phyloP scores from a whole-genome alignment of 1,140 invertebrate genomes.

The Gonatopus flavifemur region DNA sequence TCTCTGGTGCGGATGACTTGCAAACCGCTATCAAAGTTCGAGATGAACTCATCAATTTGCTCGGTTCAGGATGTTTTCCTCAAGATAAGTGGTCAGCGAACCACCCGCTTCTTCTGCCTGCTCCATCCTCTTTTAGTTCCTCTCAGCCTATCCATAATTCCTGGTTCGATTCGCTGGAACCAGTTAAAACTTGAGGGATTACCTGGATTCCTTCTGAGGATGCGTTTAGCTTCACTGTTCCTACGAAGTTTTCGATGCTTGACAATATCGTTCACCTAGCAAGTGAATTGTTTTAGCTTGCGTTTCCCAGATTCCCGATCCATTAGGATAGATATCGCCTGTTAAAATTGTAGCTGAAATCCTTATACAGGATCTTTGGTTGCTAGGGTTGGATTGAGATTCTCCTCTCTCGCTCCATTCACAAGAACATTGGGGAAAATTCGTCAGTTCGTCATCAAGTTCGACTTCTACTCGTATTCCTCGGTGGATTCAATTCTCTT shows the following conservation, averaged over 20 bases:
- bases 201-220: background rate
- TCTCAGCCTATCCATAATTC: background rate
- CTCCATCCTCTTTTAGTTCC: background rate
- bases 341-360: too few species aligned
- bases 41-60: background rate
- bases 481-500: too few species aligned
- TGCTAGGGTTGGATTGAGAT: too few species aligned
- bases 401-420: too few species aligned
- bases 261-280: background rate
- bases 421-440: too few species aligned
- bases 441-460: too few species aligned
- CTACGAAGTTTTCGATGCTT: background rate
- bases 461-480: too few species aligned
- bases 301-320: background rate
- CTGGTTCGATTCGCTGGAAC: too few species aligned
- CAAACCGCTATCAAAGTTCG: background rate
- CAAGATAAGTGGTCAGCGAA: background rate
- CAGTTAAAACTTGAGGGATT: background rate
- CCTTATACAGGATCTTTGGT: too few species aligned
- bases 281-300: background rate
- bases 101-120: background rate
- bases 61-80: background rate
- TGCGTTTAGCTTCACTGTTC: too few species aligned
- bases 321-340: background rate
- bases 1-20: too few species aligned